Base-by-base conservation (phyloP, 1,140 invertebrate species). In the Orius insidiosus region DNA sequence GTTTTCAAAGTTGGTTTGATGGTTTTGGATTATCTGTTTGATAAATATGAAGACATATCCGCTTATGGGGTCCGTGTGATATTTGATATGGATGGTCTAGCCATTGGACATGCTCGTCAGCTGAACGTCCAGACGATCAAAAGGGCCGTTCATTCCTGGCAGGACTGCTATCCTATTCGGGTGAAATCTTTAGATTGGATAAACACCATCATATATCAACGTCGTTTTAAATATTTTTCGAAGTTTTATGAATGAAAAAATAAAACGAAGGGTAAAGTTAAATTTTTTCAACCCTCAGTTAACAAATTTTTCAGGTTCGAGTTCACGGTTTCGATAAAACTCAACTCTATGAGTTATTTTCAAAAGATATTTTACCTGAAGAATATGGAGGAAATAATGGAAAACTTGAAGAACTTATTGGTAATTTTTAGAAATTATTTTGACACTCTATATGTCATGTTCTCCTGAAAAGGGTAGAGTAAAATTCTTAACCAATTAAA, bases 181-280 rank as follows among this genome's bases (percentile, higher is more conserved):
- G 70, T 78, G 10, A 74, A 76, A 53, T 64, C 71, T 1, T 59
- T 83, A 16, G 72, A 83, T 52, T 82, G 80, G 55, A 63, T 83
- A 1, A 80, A 84, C 58, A 68, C 79, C 78, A 0, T 53, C 57
- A 1, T 69, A 80, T 52, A 67, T 83, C 10, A 78, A 80, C 54
- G 61, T 75, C 4, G 62, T 84, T 3, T 60, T 84, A 15, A 73
- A 71, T 40, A 67, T 84, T 7, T 74, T 82, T 46, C 73, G 72
- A 58, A 67, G 58, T 47, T 84, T 85, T 53, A 75, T 85, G 75
- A 73, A 67, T 15, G 63, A 72, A 35, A 83, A 85, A 53, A 58
- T 81, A 50, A 68, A 64, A 38, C 58, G 63, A 1, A 65, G 76
- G 43, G 62, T 78, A 52, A 57, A 52, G 46, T 6, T 15, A 35